Conservation (phyloP, 2,113 vertebrate genomes). For the Columba livia region DNA sequence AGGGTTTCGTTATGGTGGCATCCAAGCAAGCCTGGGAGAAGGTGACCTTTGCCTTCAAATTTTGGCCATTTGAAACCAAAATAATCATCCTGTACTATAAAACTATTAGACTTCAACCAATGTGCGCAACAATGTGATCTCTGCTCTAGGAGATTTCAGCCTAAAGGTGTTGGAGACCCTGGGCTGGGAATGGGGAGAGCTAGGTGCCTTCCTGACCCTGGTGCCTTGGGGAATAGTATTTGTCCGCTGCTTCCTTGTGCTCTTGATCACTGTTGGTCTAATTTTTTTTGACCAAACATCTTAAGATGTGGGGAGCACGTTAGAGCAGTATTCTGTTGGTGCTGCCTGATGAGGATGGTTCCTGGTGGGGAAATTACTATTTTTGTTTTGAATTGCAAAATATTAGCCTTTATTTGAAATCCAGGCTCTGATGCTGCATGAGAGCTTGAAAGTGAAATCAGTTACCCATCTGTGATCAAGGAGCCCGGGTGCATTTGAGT, state of each 20-base stretch:
- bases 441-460: neutral
- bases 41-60: neutral
- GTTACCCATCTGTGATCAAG: neutral
- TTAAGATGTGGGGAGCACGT: rapidly evolving
- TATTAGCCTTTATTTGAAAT: neutral
- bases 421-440: neutral
- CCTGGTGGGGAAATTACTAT: neutral
- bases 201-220: rapidly evolving
- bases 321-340: neutral
- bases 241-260: neutral
- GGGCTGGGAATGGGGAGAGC: neutral
- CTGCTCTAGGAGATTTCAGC: neutral
- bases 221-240: neutral
- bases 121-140: neutral
- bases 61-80: neutral
- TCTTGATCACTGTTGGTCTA: neutral
- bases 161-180: neutral
- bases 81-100: neutral
- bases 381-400: neutral
- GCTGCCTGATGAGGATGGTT: neutral
- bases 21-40: neutral
- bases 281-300: neutral
- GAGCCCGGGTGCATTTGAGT: neutral
- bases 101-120: neutral
- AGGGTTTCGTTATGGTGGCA: neutral